phyloP scores from a whole-genome alignment of 2,113 vertebrate species.

The Mellivora capensis region DNA sequence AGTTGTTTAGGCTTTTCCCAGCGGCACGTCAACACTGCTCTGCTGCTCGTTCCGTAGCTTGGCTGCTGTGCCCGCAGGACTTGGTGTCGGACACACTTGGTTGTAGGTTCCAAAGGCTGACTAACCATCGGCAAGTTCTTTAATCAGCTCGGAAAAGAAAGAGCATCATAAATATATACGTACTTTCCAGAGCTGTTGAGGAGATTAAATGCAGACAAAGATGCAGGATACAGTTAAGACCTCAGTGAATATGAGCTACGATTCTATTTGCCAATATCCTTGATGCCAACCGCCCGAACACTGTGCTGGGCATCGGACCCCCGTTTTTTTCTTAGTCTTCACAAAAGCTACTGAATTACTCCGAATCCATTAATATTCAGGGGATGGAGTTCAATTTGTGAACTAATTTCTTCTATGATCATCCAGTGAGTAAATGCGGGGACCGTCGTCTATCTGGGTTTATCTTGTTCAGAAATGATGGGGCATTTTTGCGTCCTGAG shows the following conservation, averaged over 20 bases:
- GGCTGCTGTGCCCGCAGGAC: background rate
- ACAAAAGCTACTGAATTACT: background rate
- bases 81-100: background rate
- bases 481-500: background rate
- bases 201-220: background rate
- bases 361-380: background rate
- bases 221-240: background rate
- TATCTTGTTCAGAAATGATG: background rate
- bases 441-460: background rate
- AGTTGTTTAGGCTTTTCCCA: background rate
- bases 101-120: background rate
- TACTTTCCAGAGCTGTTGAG: background rate
- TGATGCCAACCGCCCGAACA: background rate
- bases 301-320: background rate
- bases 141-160: background rate
- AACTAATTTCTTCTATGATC: background rate
- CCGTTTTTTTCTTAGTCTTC: background rate
- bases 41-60: too few species aligned
- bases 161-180: background rate
- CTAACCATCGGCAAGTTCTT: background rate
- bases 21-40: too few species aligned
- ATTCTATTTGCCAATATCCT: background rate
- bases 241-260: background rate
- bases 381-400: background rate
- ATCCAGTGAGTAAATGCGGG: background rate